Base-by-base conservation (phyloP, 2,888 invertebrate genomes). In the Heliconius sara region DNA sequence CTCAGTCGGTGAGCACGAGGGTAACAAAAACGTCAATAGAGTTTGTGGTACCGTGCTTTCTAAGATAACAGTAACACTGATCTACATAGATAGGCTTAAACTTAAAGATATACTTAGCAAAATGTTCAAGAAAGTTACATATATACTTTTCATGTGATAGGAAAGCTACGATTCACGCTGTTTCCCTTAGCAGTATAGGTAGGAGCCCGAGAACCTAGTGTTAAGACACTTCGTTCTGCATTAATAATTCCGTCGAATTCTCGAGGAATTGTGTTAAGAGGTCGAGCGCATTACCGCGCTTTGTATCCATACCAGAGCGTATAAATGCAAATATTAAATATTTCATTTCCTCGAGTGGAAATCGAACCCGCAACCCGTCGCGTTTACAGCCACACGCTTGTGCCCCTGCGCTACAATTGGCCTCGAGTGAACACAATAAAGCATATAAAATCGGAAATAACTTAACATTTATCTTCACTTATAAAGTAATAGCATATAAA, bases 11-110 rank as follows among this genome's bases (percentile, higher is more conserved):
- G 90, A 90, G 90, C 92, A 91, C 91, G 91, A 91, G 89, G 87
- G 88, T 88, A 87, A 92, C 91, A 93, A 93, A 93, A 93, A 93
- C 92, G 86, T 87, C 90, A 88, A 90, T 87, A 87, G 89, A 87
- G 86, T 88, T 87, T 88, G 87, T 88, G 71, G 71, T 60, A 88
- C 88, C 88, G 85, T 85, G 87, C 87, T 89, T 88, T 82, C 81
- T 77, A 78, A 85, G 86, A 88, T 89, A 89, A 89, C 89, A 88
- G 83, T 79, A 68, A 30, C 65, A 27, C 52, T 57, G 71, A 68
- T 34, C 65, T 63, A 52, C 27, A 77, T 65, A 68, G 52, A 79
- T 66, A 70, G 75, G 27, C 12, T 27, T 71, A 19, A 27, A 22
- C 27, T 71, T 71, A 30, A 52, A 71, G 19, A 22, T 72, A 57